Evolutionary conservation across 2,113 vertebrate species (phyloP), one percentile per base, ranked within the genome.

Genomic region (Neogale vison): DNA sequence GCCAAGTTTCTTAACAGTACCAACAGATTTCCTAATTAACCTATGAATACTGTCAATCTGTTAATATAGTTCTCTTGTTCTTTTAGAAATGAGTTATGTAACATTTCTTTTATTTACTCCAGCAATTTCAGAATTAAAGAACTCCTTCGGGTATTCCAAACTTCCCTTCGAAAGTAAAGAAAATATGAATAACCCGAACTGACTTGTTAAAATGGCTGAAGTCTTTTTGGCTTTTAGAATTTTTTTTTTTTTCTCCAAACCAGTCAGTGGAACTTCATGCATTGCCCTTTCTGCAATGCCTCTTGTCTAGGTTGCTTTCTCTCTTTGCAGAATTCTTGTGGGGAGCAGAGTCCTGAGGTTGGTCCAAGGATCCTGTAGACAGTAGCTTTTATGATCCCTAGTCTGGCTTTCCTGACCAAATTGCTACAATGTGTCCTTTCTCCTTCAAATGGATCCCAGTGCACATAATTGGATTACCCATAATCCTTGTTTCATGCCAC

Each of bases 1-100:
- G 76, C 96, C 84, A 50, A 69, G 69, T 96, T 94, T 93, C 92
- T 88, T 83, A 93, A 72, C 85, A 90, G 96, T 57, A 86, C 88
- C 93, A 97, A 95, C 87, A 95, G 95, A 96, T 96, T 98, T 96
- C 82, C 96, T 97, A 95, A 98, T 97, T 97, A 98, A 97, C 96
- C 97, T 95, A 87, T 79, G 96, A 97, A 97, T 93, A 88, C 96
- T 96, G 96, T 93, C 97, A 96, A 83, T 97, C 96, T 98, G 96
- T 87, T 97, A 92, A 93, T 97, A 88, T n/a, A 79, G 65, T 96
- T 97, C 92, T 96, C 93, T 81, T 96, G 72, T 97, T 97, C 91
- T 90, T 89, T 89, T 63, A 97, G 87, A 96, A 98, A 85, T 17
- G 93, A 95, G 61, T 97, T 95, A 77, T 90, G 39, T 69, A 96